These are phyloP conservation scores for Eidolon helvum DNA, from an alignment of 2,113 vertebrate species.

Conservation along the genomic window DNA sequence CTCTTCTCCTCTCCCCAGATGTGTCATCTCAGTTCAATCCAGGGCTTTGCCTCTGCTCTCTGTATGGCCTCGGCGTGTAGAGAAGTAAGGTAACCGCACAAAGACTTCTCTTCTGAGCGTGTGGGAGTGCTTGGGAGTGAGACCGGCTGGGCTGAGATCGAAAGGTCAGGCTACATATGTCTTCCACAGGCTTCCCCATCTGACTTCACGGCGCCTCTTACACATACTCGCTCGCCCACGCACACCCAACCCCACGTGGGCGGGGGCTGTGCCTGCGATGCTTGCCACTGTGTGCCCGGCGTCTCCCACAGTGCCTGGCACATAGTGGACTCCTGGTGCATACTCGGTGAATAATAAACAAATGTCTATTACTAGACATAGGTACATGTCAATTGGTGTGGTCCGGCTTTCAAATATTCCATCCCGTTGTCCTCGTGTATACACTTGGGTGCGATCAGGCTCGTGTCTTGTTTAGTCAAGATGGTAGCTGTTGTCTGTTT, in stretches of 20 bases:
- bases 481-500: not conserved
- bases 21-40: not conserved
- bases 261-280: not conserved
- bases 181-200: not conserved
- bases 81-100: not conserved
- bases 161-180: conserved; percentile 29
- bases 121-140: not conserved
- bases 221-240: not conserved
- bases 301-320: not conserved
- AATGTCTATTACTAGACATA: not conserved
- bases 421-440: not conserved
- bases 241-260: not conserved
- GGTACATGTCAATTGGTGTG: not conserved
- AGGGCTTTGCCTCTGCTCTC: not conserved
- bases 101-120: not conserved
- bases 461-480: not conserved
- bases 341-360: not conserved
- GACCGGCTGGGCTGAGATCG: not conserved
- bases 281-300: not conserved
- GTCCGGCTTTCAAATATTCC: not conserved
- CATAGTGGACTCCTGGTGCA: not conserved
- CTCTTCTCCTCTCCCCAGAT: not conserved
- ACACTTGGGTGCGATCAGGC: not conserved
- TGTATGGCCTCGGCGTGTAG: not conserved
- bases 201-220: conserved; percentile 1